phyloP scores from a whole-genome alignment of 2,113 vertebrate genomes.

The Strigops habroptila region DNA sequence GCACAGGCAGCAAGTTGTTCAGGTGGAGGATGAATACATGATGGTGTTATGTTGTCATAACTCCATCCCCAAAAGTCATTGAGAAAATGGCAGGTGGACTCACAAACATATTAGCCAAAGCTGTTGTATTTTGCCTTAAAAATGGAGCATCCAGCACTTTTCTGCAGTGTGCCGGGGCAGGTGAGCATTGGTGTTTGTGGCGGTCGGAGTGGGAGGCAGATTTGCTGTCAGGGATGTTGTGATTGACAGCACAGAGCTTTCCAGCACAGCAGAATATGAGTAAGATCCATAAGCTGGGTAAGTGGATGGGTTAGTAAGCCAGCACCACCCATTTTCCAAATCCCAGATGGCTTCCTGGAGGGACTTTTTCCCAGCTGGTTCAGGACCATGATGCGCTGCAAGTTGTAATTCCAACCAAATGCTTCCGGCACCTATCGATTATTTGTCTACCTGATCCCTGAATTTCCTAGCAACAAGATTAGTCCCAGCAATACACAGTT shows the following conservation, averaged over 20 bases:
- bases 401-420: neutral
- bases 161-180: neutral
- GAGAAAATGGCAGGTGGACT: neutral
- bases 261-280: neutral
- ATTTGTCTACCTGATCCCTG: neutral
- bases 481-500: accelerated
- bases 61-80: neutral
- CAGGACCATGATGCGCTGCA: accelerated
- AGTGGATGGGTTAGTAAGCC: neutral
- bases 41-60: neutral
- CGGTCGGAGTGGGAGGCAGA: neutral
- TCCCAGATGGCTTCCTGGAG: neutral
- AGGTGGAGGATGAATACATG: neutral
- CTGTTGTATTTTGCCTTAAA: neutral
- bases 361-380: neutral
- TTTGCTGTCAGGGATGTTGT: neutral
- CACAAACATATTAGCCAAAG: neutral
- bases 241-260: neutral
- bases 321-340: neutral
- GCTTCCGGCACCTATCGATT: accelerated
- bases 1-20: neutral
- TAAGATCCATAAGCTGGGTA: neutral
- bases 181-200: neutral
- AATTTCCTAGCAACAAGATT: neutral
- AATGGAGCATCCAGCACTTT: neutral